A percentile compares a stretch with the other conserved stretches of the same genome.
Conservation (phyloP, 2,888 invertebrate species). For the Prosopocoilus inquinatus region DNA sequence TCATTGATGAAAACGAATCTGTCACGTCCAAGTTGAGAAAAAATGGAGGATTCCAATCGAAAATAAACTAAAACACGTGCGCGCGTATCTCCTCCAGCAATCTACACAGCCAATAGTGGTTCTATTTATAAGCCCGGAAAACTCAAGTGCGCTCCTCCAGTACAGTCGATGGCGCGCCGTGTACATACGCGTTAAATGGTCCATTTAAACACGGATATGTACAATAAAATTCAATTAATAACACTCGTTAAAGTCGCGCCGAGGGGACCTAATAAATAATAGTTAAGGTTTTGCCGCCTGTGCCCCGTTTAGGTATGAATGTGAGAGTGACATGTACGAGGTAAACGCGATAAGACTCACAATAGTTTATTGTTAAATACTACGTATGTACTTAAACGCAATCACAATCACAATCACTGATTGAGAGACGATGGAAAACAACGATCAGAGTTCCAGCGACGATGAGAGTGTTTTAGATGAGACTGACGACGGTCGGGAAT, state of each 20-base stretch:
- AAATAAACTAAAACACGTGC: constrained; percentile 6
- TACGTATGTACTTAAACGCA: too few relatives aligned
- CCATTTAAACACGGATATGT: background rate
- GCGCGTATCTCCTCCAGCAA: background rate
- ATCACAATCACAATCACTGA: too few relatives aligned
- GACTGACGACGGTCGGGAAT: constrained; percentile 9
- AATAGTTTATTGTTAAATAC: too few relatives aligned
- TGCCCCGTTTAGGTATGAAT: background rate
- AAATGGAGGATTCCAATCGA: background rate
- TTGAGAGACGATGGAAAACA: constrained; percentile 10
- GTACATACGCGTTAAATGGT: background rate
- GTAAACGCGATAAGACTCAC: too few relatives aligned
- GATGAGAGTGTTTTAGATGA: constrained; percentile 22
- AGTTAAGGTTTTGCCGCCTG: too few relatives aligned
- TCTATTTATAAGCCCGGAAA: background rate
- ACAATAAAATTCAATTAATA: background rate
- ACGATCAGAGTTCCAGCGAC: constrained; percentile 21
- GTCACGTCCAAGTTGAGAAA: too few relatives aligned
- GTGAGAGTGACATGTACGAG: background rate
- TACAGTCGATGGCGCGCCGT: background rate
- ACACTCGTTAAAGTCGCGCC: background rate
- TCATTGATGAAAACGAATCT: too few relatives aligned
- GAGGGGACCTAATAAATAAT: background rate
- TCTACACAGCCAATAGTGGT: background rate
- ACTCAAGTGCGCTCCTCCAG: background rate